phyloP scores from a whole-genome alignment of 2,888 invertebrate species.

The Drosophila mettleri region DNA sequence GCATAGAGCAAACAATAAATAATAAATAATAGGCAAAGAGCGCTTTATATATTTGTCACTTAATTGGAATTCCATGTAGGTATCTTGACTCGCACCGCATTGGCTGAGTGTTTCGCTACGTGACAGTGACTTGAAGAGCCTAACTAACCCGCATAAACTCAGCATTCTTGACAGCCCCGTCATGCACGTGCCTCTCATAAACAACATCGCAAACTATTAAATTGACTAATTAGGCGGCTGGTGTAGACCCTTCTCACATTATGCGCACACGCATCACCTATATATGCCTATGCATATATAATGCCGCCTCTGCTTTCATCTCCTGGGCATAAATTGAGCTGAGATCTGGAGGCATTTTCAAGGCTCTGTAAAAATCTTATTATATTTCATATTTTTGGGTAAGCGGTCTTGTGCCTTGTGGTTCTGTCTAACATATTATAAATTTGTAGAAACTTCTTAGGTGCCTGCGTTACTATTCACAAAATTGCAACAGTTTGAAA shows the following conservation, averaged over 20 bases:
- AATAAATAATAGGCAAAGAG: slow-evolving; percentile 60
- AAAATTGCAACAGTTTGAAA: background rate
- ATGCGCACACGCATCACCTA: slow-evolving; percentile 65
- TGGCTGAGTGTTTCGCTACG: slow-evolving; percentile 42
- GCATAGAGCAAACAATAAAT: slow-evolving; percentile 14
- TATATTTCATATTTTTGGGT: too few species aligned
- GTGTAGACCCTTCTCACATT: slow-evolving; percentile 58
- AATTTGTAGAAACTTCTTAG: background rate
- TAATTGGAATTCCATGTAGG: slow-evolving; percentile 67
- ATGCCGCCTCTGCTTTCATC: slow-evolving; percentile 20
- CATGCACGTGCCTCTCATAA: slow-evolving; percentile 53
- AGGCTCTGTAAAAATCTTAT: too few species aligned
- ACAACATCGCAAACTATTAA: slow-evolving; percentile 72
- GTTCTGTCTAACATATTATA: background rate
- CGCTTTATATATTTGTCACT: slow-evolving; percentile 51
- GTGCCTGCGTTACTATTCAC: too few species aligned
- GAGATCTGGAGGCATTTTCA: background rate
- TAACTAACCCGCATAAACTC: background rate
- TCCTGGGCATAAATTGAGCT: background rate
- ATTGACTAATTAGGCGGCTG: slow-evolving; percentile 70
- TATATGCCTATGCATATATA: slow-evolving; percentile 53
- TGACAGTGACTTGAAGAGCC: slow-evolving; percentile 55
- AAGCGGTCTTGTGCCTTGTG: too few species aligned
- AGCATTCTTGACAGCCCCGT: slow-evolving; percentile 25
- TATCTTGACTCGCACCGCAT: slow-evolving; percentile 19